Base-by-base conservation (phyloP, 2,113 vertebrate species). In the Pluvialis apricaria region DNA sequence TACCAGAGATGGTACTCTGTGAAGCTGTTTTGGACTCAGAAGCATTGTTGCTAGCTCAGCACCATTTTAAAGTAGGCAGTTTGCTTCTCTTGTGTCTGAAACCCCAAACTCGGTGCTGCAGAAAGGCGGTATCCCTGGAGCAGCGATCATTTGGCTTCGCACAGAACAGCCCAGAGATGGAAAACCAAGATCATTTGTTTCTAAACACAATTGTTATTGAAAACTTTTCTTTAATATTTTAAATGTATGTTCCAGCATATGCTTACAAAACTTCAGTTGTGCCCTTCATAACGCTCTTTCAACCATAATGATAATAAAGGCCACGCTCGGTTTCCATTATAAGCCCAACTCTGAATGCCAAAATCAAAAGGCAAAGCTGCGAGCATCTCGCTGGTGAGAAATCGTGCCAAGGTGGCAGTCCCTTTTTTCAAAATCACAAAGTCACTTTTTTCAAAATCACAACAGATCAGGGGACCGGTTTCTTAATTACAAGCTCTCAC, bases 1-100 rank as follows among this genome's bases (percentile, higher is more conserved):
- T 96, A 96, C 96, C 96, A 94, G 96, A 92, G 97, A 95, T 45
- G 88, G 96, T 95, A 96, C 95, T 87, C 92, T 66, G 86, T 96
- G 97, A 57, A 73, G 96, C 96, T 97, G 97, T 97, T 98, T 93
- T 65, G 81, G 90, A 61, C 90, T 75, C 73, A 75, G 86, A 70
- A 92, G 79, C n/a, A 34, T 49, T 94, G 88, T 51, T 96, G 92
- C 92, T 90, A 92, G 90, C 90, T 96, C 95, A 94, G 96, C 95
- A 96, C 87, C 97, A 95, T 97, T 94, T 94, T 71, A 47, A 86
- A 96, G 82, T 7, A 94, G 93, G 54, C 78, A 85, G 62, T 26
- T 88, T 61, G 54, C 71, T 86, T 32, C 82, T 78, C 80, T 61
- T 28, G 34, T 32, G 45, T 8, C 81, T 96, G 81, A 95, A 90